Base-by-base conservation (phyloP, 2,113 vertebrate genomes). In the Phalacrocorax pelagicus region DNA sequence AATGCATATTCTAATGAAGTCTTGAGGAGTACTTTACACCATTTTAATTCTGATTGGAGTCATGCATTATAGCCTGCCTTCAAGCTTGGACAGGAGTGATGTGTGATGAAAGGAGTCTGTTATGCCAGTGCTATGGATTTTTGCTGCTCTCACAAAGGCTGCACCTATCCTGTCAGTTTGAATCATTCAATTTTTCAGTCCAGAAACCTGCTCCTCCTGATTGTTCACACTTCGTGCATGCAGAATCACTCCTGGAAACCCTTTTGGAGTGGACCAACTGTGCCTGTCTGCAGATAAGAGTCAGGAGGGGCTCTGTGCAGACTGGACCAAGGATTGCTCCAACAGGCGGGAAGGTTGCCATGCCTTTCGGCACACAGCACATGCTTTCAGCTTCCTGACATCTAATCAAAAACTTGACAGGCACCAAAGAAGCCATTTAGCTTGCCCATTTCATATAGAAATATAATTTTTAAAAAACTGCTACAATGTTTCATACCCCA, bases 171-270 rank as follows among this genome's bases (percentile, higher is more conserved):
- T 90, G 47, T 88, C 88, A 57, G 30, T 71, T 59, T 71, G 30
- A 88, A 42, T 86, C n/a, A 85, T 80, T 92, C 44, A 32, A 16
- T 85, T 92, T 94, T 90, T 90, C 90, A 93, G 21, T 80, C 70
- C 85, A 90, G 54, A 82, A 94, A 36, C 40, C 62, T 80, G 32
- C 72, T 95, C 74, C 90, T 91, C 36, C 62, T 82, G 27, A 72
- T 85, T 90, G 57, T 90, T 92, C 66, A 72, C 81, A 69, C 38
- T 79, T 85, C 58, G 47, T 75, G 90, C 61, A 65, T 90, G 58
- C 90, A 80, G 79, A 90, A 80, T 92, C 62, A 65, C 70, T 85
- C 38, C 70, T 90, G 78, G 62, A 93, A 87, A 82, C 61, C 29
- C 16, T 90, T 94, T 61, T 72, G 71, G 57, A 88, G 62, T 11